Evolutionary conservation across 2,113 vertebrate genomes (phyloP).

Genomic region (Anoura caudifer): DNA sequence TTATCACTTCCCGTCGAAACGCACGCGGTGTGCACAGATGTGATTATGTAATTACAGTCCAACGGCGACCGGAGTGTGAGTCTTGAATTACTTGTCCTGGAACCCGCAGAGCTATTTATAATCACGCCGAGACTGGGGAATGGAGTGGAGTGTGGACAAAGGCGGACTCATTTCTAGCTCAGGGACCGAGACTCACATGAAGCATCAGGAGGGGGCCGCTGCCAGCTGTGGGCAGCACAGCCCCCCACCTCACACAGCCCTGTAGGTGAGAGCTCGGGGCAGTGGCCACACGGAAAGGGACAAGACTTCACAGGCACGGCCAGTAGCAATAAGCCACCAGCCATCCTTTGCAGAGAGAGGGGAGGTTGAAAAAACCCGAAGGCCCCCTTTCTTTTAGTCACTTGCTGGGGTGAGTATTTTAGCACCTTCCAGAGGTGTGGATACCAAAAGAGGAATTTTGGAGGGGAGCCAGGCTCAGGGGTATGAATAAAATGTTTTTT

Average conservation of each 20-base stretch:
- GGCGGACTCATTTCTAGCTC: background rate
- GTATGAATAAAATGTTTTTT: background rate
- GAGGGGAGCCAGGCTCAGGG: background rate
- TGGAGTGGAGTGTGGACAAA: background rate
- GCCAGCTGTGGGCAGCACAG: fast-evolving
- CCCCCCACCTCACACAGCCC: background rate
- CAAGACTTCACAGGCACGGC: fast-evolving
- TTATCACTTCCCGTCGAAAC: background rate
- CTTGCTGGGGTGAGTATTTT: background rate
- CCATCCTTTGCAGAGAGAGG: background rate
- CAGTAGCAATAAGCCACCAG: background rate
- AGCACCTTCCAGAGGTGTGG: background rate
- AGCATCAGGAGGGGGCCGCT: background rate
- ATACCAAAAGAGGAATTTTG: background rate
- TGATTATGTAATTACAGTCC: background rate
- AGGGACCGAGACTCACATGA: background rate
- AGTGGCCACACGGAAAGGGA: too few relatives aligned
- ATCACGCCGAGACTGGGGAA: background rate
- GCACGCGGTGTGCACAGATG: background rate
- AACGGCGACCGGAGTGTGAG: background rate
- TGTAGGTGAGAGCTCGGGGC: background rate
- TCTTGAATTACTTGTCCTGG: background rate
- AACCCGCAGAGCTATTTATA: background rate
- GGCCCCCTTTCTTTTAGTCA: background rate
- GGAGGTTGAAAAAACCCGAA: background rate